Conservation (phyloP, 2,888 invertebrate species). For the Diplolepis rosae region DNA sequence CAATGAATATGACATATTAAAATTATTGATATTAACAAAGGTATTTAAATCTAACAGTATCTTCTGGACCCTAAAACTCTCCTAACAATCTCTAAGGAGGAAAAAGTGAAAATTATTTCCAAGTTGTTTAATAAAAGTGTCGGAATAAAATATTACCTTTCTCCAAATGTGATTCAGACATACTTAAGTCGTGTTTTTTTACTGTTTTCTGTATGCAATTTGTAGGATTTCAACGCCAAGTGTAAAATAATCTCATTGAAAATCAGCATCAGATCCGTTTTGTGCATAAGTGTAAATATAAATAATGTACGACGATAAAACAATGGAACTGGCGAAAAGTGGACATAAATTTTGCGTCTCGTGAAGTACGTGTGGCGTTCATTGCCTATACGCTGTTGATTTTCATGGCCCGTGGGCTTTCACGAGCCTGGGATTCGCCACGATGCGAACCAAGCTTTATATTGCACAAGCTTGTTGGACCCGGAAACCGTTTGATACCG, state of each 20-base stretch:
- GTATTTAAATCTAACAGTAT: not conserved
- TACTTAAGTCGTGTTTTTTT: not conserved
- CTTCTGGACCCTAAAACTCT: not conserved
- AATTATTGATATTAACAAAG: not conserved
- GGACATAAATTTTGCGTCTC: conserved; percentile 24
- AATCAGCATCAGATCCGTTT: conserved; percentile 28
- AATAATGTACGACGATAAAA: conserved; percentile 28
- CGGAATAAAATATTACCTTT: conserved; percentile 5
- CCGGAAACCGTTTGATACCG: conserved; percentile 62
- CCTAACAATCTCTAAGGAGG: not conserved
- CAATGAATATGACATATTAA: not conserved
- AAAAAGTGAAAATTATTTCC: not conserved
- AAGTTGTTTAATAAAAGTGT: conserved; percentile 2
- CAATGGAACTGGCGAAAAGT: conserved; percentile 26
- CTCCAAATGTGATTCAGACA: not conserved
- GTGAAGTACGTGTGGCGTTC: conserved; percentile 36
- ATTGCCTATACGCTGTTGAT: conserved; percentile 42
- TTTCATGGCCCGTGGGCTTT: conserved; percentile 48
- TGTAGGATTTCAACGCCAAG: conserved; percentile 6
- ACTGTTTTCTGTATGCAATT: not conserved
- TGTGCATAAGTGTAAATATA: conserved; percentile 25
- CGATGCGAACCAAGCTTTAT: conserved; percentile 38
- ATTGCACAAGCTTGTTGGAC: conserved; percentile 54
- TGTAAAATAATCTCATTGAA: conserved; percentile 6
- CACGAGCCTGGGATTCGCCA: conserved; percentile 45